Base-by-base conservation (phyloP, 2,113 vertebrate genomes). In the Aegotheles bennettii region DNA sequence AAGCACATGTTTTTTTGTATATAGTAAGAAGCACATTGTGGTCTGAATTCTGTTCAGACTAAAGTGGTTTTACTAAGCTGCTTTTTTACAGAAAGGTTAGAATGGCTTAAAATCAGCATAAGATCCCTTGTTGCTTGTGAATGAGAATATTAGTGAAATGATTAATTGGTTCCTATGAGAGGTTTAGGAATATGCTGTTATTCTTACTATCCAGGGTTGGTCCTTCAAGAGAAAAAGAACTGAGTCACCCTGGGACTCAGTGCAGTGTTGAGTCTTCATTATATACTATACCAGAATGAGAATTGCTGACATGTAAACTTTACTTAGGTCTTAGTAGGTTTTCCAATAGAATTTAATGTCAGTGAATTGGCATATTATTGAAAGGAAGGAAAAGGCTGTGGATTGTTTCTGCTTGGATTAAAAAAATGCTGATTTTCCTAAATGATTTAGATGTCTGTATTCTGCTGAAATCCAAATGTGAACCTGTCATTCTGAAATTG, bases 1-100 rank as follows among this genome's bases (percentile, higher is more conserved):
- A 94, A 95, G 94, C 90, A 92, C 38, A 33, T 74, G 56, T 13
- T 71, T 89, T n/a, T 92, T 77, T 93, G 15, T 90, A 71, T 93
- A 74, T 61, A 71, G 77, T 84, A 38, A 82, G 20, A 28, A 80
- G 36, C 56, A 73, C 12, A 16, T 35, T 60, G 76, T 64, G 51
- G 60, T 93, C 76, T 14, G 9, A 81, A 86, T 86, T 84, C 60
- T 93, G 43, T 50, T 92, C 86, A 71, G 47, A 48, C 15, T 59
- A 24, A 57, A 78, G 28, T 43, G 47, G 29, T 59, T 91, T 76
- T 74, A 83, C 47, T 61, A 40, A 77, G 47, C 50, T 95, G 75
- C 24, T 73, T 80, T 82, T 67, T 67, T 31, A 50, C 21, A 84
- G 82, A 74, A 40, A 82, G 3, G n/a, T 71, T 94, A 82, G n/a